Evolutionary conservation across 2,113 vertebrate species (phyloP).

Genomic region (Fregata magnificens): DNA sequence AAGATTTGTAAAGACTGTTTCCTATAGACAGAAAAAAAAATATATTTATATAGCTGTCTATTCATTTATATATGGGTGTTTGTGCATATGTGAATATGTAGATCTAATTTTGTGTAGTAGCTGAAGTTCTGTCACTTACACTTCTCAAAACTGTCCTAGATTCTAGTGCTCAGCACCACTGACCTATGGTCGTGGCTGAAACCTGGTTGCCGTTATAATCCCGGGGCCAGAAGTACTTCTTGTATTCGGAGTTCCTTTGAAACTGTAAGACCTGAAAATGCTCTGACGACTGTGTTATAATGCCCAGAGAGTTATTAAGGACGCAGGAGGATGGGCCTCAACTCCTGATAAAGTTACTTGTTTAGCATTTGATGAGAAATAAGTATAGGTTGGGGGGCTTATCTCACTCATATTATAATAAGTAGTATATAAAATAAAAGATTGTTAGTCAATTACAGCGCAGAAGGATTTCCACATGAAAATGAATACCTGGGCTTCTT

Average conservation of each 20-base stretch:
- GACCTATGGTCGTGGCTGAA: background rate
- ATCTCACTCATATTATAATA: fast-evolving
- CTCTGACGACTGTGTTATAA: background rate
- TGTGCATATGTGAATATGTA: background rate
- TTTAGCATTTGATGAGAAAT: background rate
- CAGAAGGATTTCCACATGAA: background rate
- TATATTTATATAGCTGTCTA: background rate
- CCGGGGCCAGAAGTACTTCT: background rate
- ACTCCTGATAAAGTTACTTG: background rate
- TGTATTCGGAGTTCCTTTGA: background rate
- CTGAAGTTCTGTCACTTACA: background rate
- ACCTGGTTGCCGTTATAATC: background rate
- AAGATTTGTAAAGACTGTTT: background rate
- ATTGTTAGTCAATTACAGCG: background rate
- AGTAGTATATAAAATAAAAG: background rate
- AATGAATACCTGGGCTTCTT: background rate
- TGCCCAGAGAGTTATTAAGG: background rate
- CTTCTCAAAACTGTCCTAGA: background rate
- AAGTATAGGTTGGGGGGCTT: background rate
- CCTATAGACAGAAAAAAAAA: background rate
- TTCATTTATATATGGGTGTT: background rate
- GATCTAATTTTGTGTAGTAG: background rate
- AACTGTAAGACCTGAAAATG: background rate
- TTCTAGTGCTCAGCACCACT: background rate
- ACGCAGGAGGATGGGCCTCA: background rate